Evolutionary conservation across 2,113 vertebrate genomes (phyloP).

Genomic region (Rattus norvegicus): DNA sequence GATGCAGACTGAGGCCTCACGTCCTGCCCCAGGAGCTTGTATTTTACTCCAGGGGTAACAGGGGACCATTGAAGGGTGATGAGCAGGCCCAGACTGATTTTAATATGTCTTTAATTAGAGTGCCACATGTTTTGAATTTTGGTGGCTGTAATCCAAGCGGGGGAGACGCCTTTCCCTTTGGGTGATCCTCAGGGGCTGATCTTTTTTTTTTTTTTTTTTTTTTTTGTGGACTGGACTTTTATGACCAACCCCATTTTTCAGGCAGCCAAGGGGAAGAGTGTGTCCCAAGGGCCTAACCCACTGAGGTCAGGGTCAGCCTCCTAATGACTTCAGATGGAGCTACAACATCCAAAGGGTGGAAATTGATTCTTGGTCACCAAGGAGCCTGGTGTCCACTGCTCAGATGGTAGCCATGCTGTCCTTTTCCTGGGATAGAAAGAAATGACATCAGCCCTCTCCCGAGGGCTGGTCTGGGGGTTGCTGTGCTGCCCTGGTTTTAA

Average conservation of each 20-base stretch:
- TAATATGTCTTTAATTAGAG: background rate
- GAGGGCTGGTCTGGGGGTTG: slow-evolving; percentile 77
- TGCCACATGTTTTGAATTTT: background rate
- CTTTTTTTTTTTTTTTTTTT: background rate
- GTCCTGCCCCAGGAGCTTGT: rapidly evolving
- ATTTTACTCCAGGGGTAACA: rapidly evolving
- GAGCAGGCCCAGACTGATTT: background rate
- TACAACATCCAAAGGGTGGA: background rate
- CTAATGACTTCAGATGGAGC: slow-evolving; percentile 69
- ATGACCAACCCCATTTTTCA: background rate
- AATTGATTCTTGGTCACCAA: slow-evolving; percentile 63
- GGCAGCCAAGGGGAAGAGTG: background rate
- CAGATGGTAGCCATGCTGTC: slow-evolving; percentile 71
- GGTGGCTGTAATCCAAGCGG: background rate
- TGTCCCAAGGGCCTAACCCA: background rate
- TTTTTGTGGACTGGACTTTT: background rate
- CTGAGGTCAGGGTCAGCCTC: slow-evolving; percentile 55
- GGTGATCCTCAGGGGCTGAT: background rate
- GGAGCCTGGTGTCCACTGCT: slow-evolving; percentile 73
- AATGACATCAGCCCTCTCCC: slow-evolving; percentile 75
- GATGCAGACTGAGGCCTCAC: background rate
- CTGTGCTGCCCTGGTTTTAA: slow-evolving; percentile 62
- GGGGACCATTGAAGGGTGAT: background rate
- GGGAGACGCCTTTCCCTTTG: background rate
- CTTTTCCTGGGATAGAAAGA: slow-evolving; percentile 77